phyloP scores from a whole-genome alignment of 2,113 vertebrate species.

The Silurus asotus region DNA sequence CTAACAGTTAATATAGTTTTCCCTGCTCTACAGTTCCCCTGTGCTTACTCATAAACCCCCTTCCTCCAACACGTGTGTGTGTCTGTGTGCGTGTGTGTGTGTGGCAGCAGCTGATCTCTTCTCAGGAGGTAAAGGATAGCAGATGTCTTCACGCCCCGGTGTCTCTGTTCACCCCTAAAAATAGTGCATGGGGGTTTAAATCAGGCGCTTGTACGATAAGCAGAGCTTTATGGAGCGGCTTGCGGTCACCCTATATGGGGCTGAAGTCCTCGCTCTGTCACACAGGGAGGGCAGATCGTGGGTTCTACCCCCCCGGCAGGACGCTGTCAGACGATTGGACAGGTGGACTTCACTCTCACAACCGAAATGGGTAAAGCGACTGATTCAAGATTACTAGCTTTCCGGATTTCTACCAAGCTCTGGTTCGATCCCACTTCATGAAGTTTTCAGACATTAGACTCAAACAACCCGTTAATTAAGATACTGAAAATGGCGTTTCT shows the following conservation, averaged over 20 bases:
- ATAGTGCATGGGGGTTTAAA: constrained; percentile 51
- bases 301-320: background rate
- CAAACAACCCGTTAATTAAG: no score
- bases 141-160: constrained; percentile 39
- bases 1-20: background rate
- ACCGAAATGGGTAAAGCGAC: no score
- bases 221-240: constrained; percentile 1
- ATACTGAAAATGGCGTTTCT: no score
- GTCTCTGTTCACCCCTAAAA: constrained; percentile 49
- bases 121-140: constrained; percentile 33
- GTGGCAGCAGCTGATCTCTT: constrained; percentile 50
- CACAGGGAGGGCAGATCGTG: background rate
- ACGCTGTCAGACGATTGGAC: background rate
- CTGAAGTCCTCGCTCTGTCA: background rate
- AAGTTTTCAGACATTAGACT: no score
- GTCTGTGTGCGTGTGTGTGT: background rate
- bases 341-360: background rate
- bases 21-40: background rate
- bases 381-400: no score
- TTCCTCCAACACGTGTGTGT: background rate
- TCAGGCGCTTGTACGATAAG: constrained; percentile 33
- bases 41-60: background rate
- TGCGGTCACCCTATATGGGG: constrained; percentile 51
- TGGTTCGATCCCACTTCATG: no score
- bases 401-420: no score